Conservation (phyloP, 37 sponge, comb jelly and placozoan species). For the Aphrocallistes beatrix region DNA sequence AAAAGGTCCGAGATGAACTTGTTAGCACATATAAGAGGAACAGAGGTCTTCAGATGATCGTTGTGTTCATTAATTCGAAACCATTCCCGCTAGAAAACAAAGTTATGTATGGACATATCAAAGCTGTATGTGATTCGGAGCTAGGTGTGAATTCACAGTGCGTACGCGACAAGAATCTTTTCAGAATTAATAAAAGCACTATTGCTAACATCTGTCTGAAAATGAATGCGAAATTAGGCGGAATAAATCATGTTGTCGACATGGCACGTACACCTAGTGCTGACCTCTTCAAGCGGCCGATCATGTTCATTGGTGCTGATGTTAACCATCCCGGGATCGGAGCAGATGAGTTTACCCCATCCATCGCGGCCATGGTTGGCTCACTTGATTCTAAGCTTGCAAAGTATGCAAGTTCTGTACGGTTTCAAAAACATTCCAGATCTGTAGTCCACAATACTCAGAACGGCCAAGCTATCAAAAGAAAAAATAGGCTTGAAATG, state of each 20-base stretch:
- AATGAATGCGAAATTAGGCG: constrained; percentile 64
- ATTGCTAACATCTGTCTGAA: constrained; percentile 52
- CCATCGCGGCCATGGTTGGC: constrained; percentile 42
- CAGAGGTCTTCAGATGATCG: neutral
- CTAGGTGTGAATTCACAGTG: constrained; percentile 49
- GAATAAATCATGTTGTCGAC: constrained; percentile 38
- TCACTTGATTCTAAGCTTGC: constrained; percentile 2
- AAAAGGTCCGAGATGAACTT: neutral
- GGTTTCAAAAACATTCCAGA: constrained; percentile 14
- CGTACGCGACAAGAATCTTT: constrained; percentile 36
- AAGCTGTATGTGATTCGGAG: constrained; percentile 40
- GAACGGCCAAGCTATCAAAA: neutral
- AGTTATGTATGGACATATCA: constrained; percentile 27
- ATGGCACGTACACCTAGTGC: neutral
- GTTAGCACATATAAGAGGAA: neutral
- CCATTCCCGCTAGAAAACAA: neutral
- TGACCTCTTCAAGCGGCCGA: constrained; percentile 19
- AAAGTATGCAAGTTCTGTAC: neutral
- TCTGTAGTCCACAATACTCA: neutral
- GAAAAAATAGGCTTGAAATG: constrained; percentile 11
- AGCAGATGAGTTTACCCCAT: constrained; percentile 36
- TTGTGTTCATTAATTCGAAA: neutral
- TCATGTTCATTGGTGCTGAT: constrained; percentile 70
- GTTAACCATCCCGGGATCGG: constrained; percentile 52
- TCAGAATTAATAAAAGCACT: constrained; percentile 34